Evolutionary conservation across 1,140 invertebrate species (phyloP).

Genomic region (Holcopasites calliopsidis): DNA sequence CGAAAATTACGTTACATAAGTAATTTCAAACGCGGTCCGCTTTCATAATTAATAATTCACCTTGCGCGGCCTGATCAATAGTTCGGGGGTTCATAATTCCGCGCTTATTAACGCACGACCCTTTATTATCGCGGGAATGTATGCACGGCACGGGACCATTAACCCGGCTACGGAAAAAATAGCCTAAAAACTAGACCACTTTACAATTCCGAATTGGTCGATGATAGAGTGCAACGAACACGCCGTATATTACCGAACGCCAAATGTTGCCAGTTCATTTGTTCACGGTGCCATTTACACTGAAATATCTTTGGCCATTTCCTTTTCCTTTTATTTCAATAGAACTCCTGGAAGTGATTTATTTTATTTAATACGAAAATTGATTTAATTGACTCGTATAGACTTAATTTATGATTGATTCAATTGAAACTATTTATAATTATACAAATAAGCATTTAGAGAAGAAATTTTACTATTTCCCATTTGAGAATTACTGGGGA

Average conservation of each 20-base stretch:
- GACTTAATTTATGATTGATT: too few species aligned
- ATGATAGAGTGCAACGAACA: not conserved
- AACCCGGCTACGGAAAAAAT: not conserved
- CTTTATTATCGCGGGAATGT: conserved; percentile 25
- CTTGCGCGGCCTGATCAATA: conserved; percentile 12
- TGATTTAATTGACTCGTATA: too few species aligned
- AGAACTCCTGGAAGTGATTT: too few species aligned
- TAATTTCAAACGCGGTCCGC: conserved; percentile 13
- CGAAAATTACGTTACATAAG: conserved; percentile 24
- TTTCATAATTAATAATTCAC: conserved; percentile 35
- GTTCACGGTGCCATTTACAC: not conserved
- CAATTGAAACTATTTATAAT: too few species aligned
- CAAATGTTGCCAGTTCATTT: conserved; percentile 36
- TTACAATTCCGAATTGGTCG: conserved; percentile 2
- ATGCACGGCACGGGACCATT: not conserved
- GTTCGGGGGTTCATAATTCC: conserved; percentile 22
- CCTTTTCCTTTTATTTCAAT: not conserved
- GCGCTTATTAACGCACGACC: conserved; percentile 22
- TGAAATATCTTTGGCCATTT: not conserved
- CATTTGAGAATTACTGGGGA: too few species aligned
- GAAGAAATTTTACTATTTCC: too few species aligned
- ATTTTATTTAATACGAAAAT: too few species aligned
- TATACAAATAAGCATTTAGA: too few species aligned
- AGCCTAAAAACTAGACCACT: not conserved
- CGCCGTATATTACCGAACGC: not conserved